Conservation (phyloP, 2,797 vertebrate species). For the Danionella dracula region DNA sequence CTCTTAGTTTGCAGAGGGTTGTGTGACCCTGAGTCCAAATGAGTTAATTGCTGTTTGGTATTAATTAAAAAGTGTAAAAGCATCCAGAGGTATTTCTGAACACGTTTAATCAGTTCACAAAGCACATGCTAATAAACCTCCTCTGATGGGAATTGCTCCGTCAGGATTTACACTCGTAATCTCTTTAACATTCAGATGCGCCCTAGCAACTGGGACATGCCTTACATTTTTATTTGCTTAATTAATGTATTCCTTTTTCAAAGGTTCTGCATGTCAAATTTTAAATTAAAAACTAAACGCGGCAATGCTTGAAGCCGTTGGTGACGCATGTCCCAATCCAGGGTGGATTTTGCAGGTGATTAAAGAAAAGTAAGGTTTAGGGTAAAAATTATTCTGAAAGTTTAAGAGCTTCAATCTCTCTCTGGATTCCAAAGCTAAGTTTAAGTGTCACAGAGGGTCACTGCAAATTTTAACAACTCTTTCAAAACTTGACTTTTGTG, state of each 20-base stretch:
- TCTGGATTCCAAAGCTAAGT: not conserved
- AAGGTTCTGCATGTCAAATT: constrained; percentile 13
- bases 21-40: not conserved
- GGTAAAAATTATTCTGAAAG: not conserved
- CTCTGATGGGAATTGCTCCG: not conserved
- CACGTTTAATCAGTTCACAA: constrained; percentile 16
- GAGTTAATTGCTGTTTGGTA: too few relatives aligned
- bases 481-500: too few relatives aligned
- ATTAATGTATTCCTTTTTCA: not conserved
- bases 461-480: too few relatives aligned
- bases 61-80: constrained; percentile 15
- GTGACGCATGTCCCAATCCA: too few relatives aligned
- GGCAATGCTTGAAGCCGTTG: not conserved
- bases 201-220: not conserved
- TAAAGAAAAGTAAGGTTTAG: not conserved
- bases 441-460: not conserved
- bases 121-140: not conserved
- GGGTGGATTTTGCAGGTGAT: not conserved
- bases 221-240: not conserved
- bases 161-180: not conserved
- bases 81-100: constrained; percentile 29
- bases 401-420: not conserved
- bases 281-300: constrained; percentile 5
- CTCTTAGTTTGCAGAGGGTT: not conserved
- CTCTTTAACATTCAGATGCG: not conserved